These are phyloP conservation scores for Phrynosoma blainvillii DNA, from an alignment of 2,113 vertebrate species.

Conservation along the genomic window DNA sequence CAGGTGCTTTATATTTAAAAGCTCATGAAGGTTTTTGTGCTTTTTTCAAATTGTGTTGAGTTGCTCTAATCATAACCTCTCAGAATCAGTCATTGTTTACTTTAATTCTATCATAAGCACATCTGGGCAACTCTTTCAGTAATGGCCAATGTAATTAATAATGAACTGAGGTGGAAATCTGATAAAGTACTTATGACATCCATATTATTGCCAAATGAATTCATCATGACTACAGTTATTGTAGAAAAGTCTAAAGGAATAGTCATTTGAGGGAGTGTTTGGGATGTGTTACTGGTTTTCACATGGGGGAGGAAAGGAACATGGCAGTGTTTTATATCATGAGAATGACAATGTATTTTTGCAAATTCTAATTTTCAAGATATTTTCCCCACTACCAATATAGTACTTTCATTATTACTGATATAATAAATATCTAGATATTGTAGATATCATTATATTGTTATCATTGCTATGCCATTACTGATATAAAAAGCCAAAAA, in stretches of 20 bases:
- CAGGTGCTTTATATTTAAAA: slow-evolving; percentile 71
- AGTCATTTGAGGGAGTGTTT: slow-evolving; percentile 58
- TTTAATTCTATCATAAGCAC: slow-evolving; percentile 63
- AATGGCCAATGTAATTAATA: slow-evolving; percentile 64
- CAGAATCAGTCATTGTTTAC: slow-evolving; percentile 68
- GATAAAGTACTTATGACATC: slow-evolving; percentile 68
- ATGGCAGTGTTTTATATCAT: slow-evolving; percentile 14
- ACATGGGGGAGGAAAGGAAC: slow-evolving; percentile 33
- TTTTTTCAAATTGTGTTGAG: slow-evolving; percentile 64
- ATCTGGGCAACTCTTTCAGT: slow-evolving; percentile 68
- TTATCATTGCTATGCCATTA: background rate
- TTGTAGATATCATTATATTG: no score
- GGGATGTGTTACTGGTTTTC: slow-evolving; percentile 49
- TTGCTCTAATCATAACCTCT: slow-evolving; percentile 64
- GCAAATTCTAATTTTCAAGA: slow-evolving; percentile 32
- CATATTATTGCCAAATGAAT: slow-evolving; percentile 69
- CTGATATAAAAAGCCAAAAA: background rate
- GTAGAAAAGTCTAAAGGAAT: slow-evolving; percentile 59
- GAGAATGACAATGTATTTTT: slow-evolving; percentile 15
- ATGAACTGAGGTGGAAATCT: slow-evolving; percentile 64
- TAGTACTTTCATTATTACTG: no score
- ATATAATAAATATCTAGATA: no score
- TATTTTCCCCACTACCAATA: background rate
- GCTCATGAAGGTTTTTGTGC: slow-evolving; percentile 25
- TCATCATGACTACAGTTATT: slow-evolving; percentile 62